Base-by-base conservation (phyloP, 2,113 vertebrate species). In the Chamaetylas fuelleborni region DNA sequence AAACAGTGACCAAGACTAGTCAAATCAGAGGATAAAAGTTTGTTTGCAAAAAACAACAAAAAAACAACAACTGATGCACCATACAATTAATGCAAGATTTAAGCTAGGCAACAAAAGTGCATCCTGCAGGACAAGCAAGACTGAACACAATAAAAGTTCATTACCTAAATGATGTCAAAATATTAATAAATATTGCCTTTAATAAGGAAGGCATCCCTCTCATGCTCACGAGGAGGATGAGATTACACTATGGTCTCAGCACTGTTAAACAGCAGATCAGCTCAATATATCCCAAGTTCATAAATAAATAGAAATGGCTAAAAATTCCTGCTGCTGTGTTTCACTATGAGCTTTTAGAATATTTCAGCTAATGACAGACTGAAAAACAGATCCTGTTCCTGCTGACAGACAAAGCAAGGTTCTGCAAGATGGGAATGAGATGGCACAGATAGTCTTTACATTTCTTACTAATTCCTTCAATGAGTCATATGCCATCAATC, bases 371-470 rank as follows among this genome's bases (percentile, higher is more conserved):
- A 5, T 20, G 5, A 90, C 9, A 79, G 33, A 56, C 9, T 45
- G 28, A 85, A 76, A 45, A 89, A 60, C 26, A 83, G 23, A 67
- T 29, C 13, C 26, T 28, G 23, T 17, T 95, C 53, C 42, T 45
- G 14, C 36, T 65, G 50, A 86, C 25, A 79, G 58, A 60, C 36
- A 91, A 74, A 77, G 28, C 25, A 54, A 92, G 73, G 51, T 38
- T 70, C 50, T 77, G 58, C 2, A 0, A 92, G 54, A 38, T 20
- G 19, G 0, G 0, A 71, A 56, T 12, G 26, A 93, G 36, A 48
- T 19, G 17, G 29, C 43, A 72, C n/a, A 91, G 86, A 48, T 23
- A 60, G 4, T 54, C 67, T 71, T 73, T 40, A 76, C 33, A 58
- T 80, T 45, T 74, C 45, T 62, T 34, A 70, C 6, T 33, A 89